phyloP scores from a whole-genome alignment of 2,113 vertebrate species.

The Chrysochloris asiatica region DNA sequence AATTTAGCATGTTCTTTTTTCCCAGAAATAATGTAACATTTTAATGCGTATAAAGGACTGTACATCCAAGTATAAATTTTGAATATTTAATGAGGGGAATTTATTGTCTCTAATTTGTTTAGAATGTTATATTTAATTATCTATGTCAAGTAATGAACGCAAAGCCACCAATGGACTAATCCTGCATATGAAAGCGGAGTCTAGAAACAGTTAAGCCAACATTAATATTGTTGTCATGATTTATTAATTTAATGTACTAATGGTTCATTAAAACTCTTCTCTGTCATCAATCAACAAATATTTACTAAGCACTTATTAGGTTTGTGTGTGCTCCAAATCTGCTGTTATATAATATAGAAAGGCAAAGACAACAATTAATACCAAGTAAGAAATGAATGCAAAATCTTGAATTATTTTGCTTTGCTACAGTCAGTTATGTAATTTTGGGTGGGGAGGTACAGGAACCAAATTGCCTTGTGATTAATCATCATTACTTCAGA shows the following conservation, averaged over 20 bases:
- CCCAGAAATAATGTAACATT: not conserved
- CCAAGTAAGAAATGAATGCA: not conserved
- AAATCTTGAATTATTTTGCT: constrained; percentile 40
- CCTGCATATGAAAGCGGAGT: not conserved
- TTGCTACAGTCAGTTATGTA: not conserved
- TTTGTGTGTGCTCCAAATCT: not conserved
- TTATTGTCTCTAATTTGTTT: not conserved
- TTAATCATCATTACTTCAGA: not conserved
- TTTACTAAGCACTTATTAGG: constrained; percentile 57
- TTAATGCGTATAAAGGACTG: not conserved
- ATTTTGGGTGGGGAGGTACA: not conserved
- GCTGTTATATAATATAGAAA: not conserved
- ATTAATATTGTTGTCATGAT: constrained; percentile 58
- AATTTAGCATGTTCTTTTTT: not conserved
- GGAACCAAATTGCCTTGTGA: not conserved
- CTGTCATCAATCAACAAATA: constrained; percentile 66
- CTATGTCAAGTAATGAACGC: not conserved
- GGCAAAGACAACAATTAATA: not conserved
- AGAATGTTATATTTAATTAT: constrained; percentile 25
- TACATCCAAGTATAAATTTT: not conserved
- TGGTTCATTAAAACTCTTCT: constrained; percentile 60
- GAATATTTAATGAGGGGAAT: not conserved
- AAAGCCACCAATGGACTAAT: constrained; percentile 16
- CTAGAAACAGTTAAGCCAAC: constrained; percentile 40
- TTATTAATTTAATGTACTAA: constrained; percentile 67